Evolutionary conservation across 2,113 vertebrate genomes (phyloP).

Genomic region (Gymnocephalus cernua): DNA sequence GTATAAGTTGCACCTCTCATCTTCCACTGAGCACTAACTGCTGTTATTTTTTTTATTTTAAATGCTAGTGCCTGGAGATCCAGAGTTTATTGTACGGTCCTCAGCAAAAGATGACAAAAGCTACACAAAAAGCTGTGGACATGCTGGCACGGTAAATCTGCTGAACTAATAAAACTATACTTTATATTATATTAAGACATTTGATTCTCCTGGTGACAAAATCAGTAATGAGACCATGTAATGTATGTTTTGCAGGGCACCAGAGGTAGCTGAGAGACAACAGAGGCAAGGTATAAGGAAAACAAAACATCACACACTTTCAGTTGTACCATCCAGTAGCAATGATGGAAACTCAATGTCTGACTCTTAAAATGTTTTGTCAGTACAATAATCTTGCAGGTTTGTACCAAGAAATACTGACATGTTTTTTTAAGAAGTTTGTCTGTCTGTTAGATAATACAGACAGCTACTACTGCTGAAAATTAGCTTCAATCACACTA

Average conservation of each 20-base stretch:
- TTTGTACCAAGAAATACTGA: conserved; percentile 22
- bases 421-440: neutral
- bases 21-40: conserved; percentile 45
- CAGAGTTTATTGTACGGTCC: conserved; percentile 79
- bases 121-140: conserved; percentile 80
- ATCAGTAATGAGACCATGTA: conserved; percentile 22
- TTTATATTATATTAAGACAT: neutral
- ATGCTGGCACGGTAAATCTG: conserved; percentile 80
- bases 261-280: conserved; percentile 61
- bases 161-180: neutral
- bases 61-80: conserved; percentile 81
- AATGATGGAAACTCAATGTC: conserved; percentile 41
- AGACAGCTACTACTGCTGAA: neutral
- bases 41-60: conserved; percentile 18
- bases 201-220: neutral
- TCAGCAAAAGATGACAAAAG: conserved; percentile 81
- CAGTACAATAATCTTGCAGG: neutral
- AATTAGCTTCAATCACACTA: neutral
- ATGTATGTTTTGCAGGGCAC: conserved; percentile 63
- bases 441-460: neutral
- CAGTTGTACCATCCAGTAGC: conserved; percentile 25
- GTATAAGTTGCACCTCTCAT: conserved; percentile 48
- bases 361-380: conserved; percentile 30
- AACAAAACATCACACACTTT: conserved; percentile 56
- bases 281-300: conserved; percentile 53